Percentiles rank a stretch among this genome's conserved stretches.
These are phyloP conservation scores for Cettia cetti DNA, from an alignment of 2,113 vertebrate genomes.

Conservation along the genomic window DNA sequence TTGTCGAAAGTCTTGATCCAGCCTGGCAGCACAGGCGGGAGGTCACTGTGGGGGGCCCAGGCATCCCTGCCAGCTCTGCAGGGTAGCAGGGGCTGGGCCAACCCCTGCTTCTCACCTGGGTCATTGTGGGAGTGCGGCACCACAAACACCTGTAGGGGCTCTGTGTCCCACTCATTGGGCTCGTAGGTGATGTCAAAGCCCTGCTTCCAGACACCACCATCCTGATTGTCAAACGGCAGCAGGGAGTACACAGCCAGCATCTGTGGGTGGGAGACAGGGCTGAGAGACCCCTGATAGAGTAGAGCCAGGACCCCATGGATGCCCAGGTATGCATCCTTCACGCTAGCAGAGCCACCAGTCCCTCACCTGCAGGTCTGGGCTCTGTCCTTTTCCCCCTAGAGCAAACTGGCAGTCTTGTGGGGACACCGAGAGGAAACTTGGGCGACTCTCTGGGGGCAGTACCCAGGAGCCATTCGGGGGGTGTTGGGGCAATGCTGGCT, in stretches of 20 bases:
- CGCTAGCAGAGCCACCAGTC: fast-evolving
- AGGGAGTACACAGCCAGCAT: conserved; percentile 89
- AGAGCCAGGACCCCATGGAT: fast-evolving
- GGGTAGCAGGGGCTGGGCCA: background rate
- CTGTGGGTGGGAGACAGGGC: conserved; percentile 58
- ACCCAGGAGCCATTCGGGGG: conserved; percentile 88
- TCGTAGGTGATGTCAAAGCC: conserved; percentile 95
- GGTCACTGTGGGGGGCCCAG: background rate
- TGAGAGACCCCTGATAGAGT: background rate
- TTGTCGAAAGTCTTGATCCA: conserved; percentile 99
- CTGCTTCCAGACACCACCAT: conserved; percentile 97
- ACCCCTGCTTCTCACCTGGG: conserved; percentile 80
- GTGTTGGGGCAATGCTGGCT: conserved; percentile 15
- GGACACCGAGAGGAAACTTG: conserved; percentile 86
- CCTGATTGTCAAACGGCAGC: conserved; percentile 92
- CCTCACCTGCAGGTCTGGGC: conserved; percentile 86
- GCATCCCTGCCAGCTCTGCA: background rate
- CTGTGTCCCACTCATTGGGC: conserved; percentile 85
- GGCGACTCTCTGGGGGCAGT: conserved; percentile 84
- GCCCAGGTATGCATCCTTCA: fast-evolving
- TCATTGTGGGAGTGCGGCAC: conserved; percentile 98
- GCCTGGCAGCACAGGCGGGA: conserved; percentile 66
- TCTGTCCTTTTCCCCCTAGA: conserved; percentile 70
- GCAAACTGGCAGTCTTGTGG: conserved; percentile 91
- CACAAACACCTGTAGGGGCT: conserved; percentile 92